Evolutionary conservation across 35 echinoderm and acorn worm genomes (phyloP).

Genomic region (Ophiothrix spiculata): DNA sequence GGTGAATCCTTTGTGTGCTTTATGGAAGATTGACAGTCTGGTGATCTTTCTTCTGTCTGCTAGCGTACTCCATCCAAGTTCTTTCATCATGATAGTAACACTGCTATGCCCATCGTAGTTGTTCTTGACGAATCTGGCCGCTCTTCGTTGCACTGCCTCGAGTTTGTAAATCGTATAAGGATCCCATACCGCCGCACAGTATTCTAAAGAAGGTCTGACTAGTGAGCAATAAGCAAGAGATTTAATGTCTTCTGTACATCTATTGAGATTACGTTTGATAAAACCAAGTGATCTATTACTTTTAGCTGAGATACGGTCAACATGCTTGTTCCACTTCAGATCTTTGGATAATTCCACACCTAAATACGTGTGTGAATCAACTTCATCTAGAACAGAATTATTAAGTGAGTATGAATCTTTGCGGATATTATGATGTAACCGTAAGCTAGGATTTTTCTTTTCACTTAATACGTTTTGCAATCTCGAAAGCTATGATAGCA

Average conservation of each 20-base stretch:
- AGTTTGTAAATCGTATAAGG: conserved; percentile 37
- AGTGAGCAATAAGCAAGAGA: conserved; percentile 36
- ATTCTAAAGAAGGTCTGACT: conserved; percentile 41
- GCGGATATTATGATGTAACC: too few species aligned
- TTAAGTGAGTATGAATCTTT: conserved; percentile 21
- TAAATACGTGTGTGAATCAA: conserved; percentile 14
- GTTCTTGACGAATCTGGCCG: conserved; percentile 48
- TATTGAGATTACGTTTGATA: conserved; percentile 3
- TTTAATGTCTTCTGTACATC: conserved; percentile 17
- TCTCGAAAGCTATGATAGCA: too few species aligned
- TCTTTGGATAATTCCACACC: conserved; percentile 32
- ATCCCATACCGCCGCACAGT: conserved; percentile 38
- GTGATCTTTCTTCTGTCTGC: too few species aligned
- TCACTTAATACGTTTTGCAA: too few species aligned
- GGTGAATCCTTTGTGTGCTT: too few species aligned
- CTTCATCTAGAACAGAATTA: background rate
- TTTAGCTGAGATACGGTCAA: conserved; percentile 28
- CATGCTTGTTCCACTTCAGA: conserved; percentile 40
- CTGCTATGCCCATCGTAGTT: too few species aligned
- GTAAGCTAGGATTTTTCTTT: too few species aligned
- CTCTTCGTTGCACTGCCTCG: conserved; percentile 21
- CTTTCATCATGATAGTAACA: too few species aligned
- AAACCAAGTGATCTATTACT: conserved; percentile 34
- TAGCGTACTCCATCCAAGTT: too few species aligned
- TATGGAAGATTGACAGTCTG: too few species aligned